A percentile compares a stretch with the other conserved stretches of the same genome.
Evolutionary conservation across 2,888 invertebrate genomes (phyloP).

Genomic region (Cephalotes varians): DNA sequence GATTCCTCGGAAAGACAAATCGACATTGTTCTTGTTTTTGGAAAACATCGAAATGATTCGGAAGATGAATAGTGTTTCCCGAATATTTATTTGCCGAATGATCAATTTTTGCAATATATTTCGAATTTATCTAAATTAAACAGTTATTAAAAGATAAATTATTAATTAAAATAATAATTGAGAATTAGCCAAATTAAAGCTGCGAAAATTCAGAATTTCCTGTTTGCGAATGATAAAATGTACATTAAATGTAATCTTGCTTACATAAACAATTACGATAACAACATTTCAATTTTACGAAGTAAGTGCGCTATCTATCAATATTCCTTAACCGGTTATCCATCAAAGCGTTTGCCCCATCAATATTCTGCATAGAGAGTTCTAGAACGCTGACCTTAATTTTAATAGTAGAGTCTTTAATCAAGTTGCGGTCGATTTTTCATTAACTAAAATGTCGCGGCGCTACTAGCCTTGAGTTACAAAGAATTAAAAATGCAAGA

Average conservation of each 20-base stretch:
- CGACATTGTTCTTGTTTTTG: not conserved
- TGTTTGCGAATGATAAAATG: not conserved
- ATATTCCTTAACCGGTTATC: slow-evolving; percentile 19
- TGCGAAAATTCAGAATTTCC: not conserved
- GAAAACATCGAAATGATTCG: not conserved
- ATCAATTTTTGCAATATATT: not conserved
- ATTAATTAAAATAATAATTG: slow-evolving; percentile 2
- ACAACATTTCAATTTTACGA: not conserved
- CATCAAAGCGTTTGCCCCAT: slow-evolving; percentile 9
- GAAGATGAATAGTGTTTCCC: not conserved
- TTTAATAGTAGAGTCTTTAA: slow-evolving; percentile 15
- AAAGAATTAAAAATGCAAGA: slow-evolving; percentile 25
- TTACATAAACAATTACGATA: not conserved
- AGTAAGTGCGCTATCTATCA: not conserved
- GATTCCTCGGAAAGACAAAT: not conserved
- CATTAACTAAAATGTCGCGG: slow-evolving; percentile 13
- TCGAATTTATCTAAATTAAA: not conserved
- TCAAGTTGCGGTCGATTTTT: slow-evolving; percentile 26
- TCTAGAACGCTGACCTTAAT: slow-evolving; percentile 18
- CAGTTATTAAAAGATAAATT: not conserved
- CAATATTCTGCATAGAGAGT: not conserved
- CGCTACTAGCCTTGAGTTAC: not conserved
- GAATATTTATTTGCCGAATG: not conserved
- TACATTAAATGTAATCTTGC: not conserved
- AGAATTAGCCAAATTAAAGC: not conserved